Evolutionary conservation across 2,888 invertebrate species (phyloP).

Genomic region (Acanthosepion esculentum): DNA sequence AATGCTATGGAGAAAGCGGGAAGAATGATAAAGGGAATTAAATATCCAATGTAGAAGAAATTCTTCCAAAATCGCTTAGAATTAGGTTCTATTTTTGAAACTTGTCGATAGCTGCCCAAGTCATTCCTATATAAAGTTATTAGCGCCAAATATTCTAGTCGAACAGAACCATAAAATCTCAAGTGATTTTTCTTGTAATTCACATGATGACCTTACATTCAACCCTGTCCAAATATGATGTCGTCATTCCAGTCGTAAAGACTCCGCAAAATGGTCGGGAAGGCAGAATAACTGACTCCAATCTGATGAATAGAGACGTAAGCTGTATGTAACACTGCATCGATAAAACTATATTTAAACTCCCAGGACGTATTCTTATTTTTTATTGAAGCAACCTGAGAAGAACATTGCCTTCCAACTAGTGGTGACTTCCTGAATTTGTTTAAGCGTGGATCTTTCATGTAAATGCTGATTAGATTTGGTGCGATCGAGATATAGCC

Average conservation of each 20-base stretch:
- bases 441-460: neutral
- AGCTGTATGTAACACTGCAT: neutral
- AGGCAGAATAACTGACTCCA: neutral
- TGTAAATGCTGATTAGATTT: neutral
- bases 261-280: neutral
- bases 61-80: neutral
- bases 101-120: neutral
- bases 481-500: too few species aligned
- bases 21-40: too few species aligned
- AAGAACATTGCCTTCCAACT: neutral
- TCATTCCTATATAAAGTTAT: neutral
- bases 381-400: neutral
- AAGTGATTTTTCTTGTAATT: neutral
- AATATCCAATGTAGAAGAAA: too few species aligned
- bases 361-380: neutral
- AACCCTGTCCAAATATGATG: neutral
- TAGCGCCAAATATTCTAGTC: neutral
- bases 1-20: too few species aligned
- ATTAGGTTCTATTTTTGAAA: neutral
- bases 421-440: neutral
- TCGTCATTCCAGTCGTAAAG: neutral
- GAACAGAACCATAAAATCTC: neutral
- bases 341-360: constrained; percentile 33
- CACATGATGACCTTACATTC: neutral
- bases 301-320: neutral